These are phyloP conservation scores for Paracanthobrama guichenoti DNA, from an alignment of 2,113 vertebrate genomes.

Conservation along the genomic window DNA sequence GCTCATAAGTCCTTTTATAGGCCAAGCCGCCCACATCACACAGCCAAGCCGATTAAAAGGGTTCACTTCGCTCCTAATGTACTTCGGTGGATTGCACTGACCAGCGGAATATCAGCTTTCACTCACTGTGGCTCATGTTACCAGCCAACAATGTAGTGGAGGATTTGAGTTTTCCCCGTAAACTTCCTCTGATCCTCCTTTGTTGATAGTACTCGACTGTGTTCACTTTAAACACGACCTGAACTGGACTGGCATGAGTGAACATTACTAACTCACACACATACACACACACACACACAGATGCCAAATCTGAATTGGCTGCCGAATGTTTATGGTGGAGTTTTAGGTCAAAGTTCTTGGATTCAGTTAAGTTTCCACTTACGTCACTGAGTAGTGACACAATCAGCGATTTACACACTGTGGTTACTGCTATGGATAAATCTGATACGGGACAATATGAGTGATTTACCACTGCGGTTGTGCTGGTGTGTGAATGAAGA, in stretches of 20 bases:
- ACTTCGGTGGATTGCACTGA: constrained; percentile 51
- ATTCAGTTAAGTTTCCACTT: constrained; percentile 27
- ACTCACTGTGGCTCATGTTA: background rate
- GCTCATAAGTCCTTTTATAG: constrained; percentile 67
- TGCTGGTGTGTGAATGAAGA: background rate
- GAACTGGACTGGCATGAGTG: background rate
- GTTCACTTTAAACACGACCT: constrained; percentile 24
- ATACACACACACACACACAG: constrained; percentile 1
- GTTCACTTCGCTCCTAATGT: constrained; percentile 58
- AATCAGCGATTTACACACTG: background rate
- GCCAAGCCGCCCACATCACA: constrained; percentile 61
- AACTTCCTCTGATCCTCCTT: constrained; percentile 34
- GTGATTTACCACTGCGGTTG: too few relatives aligned
- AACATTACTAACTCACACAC: background rate
- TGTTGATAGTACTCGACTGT: constrained; percentile 28
- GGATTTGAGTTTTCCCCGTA: background rate
- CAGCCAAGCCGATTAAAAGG: constrained; percentile 58
- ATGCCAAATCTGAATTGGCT: background rate
- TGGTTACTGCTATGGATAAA: background rate
- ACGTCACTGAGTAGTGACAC: background rate
- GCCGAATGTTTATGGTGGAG: constrained; percentile 13
- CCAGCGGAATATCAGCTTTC: constrained; percentile 73
- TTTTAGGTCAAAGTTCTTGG: constrained; percentile 32
- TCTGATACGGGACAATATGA: too few relatives aligned
- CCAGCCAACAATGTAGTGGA: background rate